Evolutionary conservation across 2,888 invertebrate species (phyloP).

Genomic region (Calameuta filiformis): DNA sequence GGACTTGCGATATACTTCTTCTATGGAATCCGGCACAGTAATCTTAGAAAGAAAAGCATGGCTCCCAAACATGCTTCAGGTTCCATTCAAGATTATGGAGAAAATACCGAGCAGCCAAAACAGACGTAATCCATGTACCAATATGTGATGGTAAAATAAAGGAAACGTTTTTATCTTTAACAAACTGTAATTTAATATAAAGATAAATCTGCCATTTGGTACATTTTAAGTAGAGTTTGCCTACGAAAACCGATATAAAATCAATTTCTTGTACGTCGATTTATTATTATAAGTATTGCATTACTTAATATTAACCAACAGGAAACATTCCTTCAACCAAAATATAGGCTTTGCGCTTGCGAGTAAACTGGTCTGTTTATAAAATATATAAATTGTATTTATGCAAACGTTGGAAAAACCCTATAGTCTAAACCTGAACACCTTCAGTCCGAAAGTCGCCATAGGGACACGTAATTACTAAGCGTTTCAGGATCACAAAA

Average conservation of each 20-base stretch:
- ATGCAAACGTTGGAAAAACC: not conserved
- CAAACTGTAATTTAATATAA: not conserved
- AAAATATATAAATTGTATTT: not conserved
- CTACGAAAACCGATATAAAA: not conserved
- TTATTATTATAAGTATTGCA: not conserved
- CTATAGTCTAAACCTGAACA: conserved; percentile 20
- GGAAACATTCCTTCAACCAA: not conserved
- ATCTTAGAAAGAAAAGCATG: conserved; percentile 8
- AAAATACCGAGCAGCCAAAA: not conserved
- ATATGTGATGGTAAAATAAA: not conserved
- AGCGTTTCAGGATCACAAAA: not conserved
- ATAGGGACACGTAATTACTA: not conserved
- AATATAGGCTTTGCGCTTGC: not conserved
- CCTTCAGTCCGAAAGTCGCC: conserved; percentile 17
- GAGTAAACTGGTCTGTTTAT: not conserved
- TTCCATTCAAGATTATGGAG: not conserved
- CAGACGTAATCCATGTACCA: not conserved
- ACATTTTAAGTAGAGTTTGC: not conserved
- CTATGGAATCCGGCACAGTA: conserved; percentile 74
- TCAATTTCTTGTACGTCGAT: not conserved
- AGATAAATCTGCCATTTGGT: not conserved
- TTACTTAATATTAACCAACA: not conserved
- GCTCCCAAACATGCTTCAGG: not conserved
- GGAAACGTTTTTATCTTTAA: not conserved
- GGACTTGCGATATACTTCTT: conserved; percentile 78